These are phyloP conservation scores for Scaptomyza flava DNA, from an alignment of 2,888 invertebrate genomes.

Conservation along the genomic window DNA sequence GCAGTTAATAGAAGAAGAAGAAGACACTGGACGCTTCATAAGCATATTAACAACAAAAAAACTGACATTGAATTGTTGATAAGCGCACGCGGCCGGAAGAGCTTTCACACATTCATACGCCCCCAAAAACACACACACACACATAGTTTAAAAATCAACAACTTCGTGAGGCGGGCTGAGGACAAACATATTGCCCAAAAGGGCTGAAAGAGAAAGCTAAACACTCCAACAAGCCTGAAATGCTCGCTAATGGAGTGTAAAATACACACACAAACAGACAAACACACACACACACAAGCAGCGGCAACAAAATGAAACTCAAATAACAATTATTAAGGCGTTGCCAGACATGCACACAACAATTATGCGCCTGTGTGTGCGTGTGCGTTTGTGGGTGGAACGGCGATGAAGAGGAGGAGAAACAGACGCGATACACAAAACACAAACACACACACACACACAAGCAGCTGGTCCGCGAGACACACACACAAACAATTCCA, in stretches of 20 bases:
- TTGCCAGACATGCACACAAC: slow-evolving; percentile 81
- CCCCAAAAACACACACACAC: slow-evolving; percentile 16
- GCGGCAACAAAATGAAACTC: slow-evolving; percentile 75
- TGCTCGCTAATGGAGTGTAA: slow-evolving; percentile 73
- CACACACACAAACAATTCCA: slow-evolving; percentile 44
- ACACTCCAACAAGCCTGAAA: slow-evolving; percentile 57
- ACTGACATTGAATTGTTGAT: slow-evolving; percentile 80
- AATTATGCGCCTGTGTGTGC: slow-evolving; percentile 67
- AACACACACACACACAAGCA: slow-evolving; percentile 41
- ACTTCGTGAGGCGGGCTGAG: slow-evolving; percentile 36
- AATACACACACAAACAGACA: slow-evolving; percentile 43
- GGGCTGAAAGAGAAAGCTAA: slow-evolving; percentile 81
- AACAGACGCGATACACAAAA: slow-evolving; percentile 69
- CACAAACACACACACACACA: slow-evolving; percentile 41
- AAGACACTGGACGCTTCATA: too few relatives aligned
- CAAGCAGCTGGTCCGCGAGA: slow-evolving; percentile 1
- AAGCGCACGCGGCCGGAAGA: slow-evolving; percentile 63
- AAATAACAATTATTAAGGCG: slow-evolving; percentile 83
- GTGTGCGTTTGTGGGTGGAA: slow-evolving; percentile 71
- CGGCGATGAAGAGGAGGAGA: slow-evolving; percentile 41
- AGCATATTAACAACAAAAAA: too few relatives aligned
- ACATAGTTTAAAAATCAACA: slow-evolving; percentile 40
- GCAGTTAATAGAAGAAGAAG: slow-evolving; percentile 47
- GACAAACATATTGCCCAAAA: slow-evolving; percentile 43
- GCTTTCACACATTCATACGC: slow-evolving; percentile 34